Conservation (phyloP, 2,797 vertebrate species). For the Sebastes hubbsi region DNA sequence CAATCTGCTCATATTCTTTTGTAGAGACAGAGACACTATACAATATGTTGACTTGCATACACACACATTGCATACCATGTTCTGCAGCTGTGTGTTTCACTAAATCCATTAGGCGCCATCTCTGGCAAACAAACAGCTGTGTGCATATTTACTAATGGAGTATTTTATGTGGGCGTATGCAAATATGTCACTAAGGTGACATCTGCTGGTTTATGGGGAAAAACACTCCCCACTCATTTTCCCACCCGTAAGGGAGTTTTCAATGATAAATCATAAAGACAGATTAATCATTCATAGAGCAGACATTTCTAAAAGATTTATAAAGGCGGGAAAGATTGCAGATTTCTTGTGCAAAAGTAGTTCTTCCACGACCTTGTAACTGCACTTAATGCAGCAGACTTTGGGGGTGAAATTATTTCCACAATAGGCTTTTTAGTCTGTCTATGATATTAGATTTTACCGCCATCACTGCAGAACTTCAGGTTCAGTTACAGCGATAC, state of each 20-base stretch:
- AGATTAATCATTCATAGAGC: neutral
- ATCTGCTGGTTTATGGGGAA: conserved; percentile 1
- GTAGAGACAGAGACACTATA: neutral
- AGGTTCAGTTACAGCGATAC: neutral
- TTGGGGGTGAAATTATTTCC: neutral
- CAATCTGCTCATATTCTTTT: neutral
- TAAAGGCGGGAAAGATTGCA: no score
- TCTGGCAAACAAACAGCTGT: neutral
- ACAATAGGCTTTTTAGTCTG: neutral
- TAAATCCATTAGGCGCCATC: neutral
- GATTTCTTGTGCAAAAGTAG: neutral
- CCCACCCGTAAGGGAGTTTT: neutral
- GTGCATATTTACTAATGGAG: neutral
- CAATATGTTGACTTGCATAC: neutral
- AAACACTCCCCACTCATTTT: conserved; percentile 10
- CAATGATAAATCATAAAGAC: neutral
- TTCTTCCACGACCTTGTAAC: neutral
- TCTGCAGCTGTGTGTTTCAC: neutral
- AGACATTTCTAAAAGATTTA: neutral
- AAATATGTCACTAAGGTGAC: neutral
- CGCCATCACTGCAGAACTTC: neutral
- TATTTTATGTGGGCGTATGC: neutral
- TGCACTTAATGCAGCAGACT: neutral
- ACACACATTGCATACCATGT: neutral
- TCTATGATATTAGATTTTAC: neutral